These are phyloP conservation scores for Mellilla xanthometata DNA, from an alignment of 2,888 invertebrate species.

Conservation along the genomic window DNA sequence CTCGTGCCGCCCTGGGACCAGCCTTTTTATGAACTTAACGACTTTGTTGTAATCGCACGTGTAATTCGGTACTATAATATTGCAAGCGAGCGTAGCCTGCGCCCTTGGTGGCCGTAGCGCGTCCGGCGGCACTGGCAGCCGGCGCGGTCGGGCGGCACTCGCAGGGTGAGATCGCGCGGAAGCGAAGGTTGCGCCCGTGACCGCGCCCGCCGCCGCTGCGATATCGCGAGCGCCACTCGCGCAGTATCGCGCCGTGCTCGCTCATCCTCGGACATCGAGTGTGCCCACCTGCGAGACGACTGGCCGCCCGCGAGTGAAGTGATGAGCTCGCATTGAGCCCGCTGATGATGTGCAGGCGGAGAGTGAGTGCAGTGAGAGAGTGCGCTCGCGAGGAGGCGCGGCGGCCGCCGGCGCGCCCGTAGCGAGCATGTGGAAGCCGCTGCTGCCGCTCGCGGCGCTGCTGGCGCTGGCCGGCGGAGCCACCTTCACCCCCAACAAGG, in stretches of 20 bases:
- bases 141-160: constrained; percentile 42
- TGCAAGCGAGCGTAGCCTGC: constrained; percentile 10
- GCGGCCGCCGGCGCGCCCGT: constrained; percentile 55
- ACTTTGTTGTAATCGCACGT: constrained; percentile 33
- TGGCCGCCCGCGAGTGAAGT: constrained; percentile 48
- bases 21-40: constrained; percentile 34
- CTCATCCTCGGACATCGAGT: constrained; percentile 64
- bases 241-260: constrained; percentile 74
- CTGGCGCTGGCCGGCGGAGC: constrained; percentile 62
- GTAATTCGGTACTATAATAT: constrained; percentile 29
- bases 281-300: no score
- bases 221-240: constrained; percentile 50
- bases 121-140: constrained; percentile 38
- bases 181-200: constrained; percentile 80
- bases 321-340: constrained; percentile 58
- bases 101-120: constrained; percentile 23
- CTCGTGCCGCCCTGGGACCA: constrained; percentile 31
- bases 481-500: constrained; percentile 66
- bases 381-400: constrained; percentile 58
- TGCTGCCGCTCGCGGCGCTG: constrained; percentile 62
- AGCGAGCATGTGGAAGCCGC: constrained; percentile 69
- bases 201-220: constrained; percentile 66
- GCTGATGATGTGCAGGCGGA: constrained; percentile 67
- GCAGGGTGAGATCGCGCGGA: constrained; percentile 68
- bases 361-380: constrained; percentile 66